These are phyloP conservation scores for Aleiodes testaceus DNA, from an alignment of 2,888 invertebrate species.

Conservation along the genomic window DNA sequence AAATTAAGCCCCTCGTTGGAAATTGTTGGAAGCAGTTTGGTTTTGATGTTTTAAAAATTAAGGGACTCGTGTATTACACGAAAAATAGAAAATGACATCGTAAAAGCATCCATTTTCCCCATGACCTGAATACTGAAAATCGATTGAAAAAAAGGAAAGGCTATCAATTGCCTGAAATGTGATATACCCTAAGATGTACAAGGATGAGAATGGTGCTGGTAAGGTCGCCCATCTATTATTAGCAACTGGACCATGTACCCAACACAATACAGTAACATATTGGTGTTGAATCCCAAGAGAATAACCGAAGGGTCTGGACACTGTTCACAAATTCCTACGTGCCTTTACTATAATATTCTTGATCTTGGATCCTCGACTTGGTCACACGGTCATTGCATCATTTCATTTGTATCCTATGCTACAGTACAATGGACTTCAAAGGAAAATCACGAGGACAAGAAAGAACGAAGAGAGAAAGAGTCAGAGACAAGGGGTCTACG, in stretches of 20 bases:
- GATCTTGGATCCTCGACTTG: constrained; percentile 5
- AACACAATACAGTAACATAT: constrained; percentile 47
- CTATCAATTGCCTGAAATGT: background rate
- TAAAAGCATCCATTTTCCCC: no score
- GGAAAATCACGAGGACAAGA: constrained; percentile 36
- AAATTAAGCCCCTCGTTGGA: no score
- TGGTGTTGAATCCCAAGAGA: constrained; percentile 33
- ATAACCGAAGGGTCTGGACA: constrained; percentile 18
- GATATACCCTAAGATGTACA: constrained; percentile 20
- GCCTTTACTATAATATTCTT: constrained; percentile 13
- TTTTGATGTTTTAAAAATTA: no score
- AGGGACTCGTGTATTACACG: no score
- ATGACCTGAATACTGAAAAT: no score
- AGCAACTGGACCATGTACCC: constrained; percentile 36
- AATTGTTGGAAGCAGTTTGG: background rate
- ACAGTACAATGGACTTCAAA: constrained; percentile 39
- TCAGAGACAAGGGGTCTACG: constrained; percentile 24
- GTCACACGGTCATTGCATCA: constrained; percentile 4
- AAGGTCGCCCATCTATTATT: constrained; percentile 49
- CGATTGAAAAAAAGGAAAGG: background rate
- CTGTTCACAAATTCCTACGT: constrained; percentile 39
- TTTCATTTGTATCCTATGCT: constrained; percentile 19
- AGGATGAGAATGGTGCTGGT: constrained; percentile 20
- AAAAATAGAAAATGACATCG: no score
- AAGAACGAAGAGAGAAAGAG: background rate